Conservation (phyloP, 2,797 vertebrate genomes). For the Naso thynnoides region DNA sequence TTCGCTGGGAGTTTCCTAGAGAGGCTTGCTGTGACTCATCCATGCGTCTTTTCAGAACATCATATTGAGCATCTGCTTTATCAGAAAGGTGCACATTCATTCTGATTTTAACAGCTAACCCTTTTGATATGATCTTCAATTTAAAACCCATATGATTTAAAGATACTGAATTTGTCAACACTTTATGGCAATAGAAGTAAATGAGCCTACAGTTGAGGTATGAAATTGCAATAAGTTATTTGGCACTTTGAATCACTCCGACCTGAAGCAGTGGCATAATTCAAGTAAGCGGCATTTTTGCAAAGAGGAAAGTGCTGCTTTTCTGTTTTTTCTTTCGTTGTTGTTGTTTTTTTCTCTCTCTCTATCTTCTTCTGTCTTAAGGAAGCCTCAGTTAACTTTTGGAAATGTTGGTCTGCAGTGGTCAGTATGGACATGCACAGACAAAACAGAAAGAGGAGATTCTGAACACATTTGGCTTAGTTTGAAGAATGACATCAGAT, state of each 20-base stretch:
- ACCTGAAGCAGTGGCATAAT: conserved; percentile 3
- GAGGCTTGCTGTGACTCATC: not conserved
- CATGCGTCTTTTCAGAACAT: not conserved
- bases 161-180: not conserved
- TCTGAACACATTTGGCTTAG: not conserved
- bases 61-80: not conserved
- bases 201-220: not conserved
- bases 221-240: not conserved
- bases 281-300: not conserved
- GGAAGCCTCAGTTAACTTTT: conserved; percentile 1
- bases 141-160: not conserved
- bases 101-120: not conserved
- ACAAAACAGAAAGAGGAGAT: not conserved
- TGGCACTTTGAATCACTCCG: conserved; percentile 6
- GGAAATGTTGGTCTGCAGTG: not conserved
- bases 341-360: too few relatives aligned
- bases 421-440: conserved; percentile 14
- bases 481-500: not conserved
- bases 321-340: not conserved
- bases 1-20: conserved; percentile 39
- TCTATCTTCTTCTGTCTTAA: conserved; percentile 4
- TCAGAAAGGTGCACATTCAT: not conserved
- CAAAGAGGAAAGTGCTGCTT: not conserved
- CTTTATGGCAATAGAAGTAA: not conserved
- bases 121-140: not conserved